These are phyloP conservation scores for Plecotus auritus DNA, from an alignment of 2,113 vertebrate genomes.

Conservation along the genomic window DNA sequence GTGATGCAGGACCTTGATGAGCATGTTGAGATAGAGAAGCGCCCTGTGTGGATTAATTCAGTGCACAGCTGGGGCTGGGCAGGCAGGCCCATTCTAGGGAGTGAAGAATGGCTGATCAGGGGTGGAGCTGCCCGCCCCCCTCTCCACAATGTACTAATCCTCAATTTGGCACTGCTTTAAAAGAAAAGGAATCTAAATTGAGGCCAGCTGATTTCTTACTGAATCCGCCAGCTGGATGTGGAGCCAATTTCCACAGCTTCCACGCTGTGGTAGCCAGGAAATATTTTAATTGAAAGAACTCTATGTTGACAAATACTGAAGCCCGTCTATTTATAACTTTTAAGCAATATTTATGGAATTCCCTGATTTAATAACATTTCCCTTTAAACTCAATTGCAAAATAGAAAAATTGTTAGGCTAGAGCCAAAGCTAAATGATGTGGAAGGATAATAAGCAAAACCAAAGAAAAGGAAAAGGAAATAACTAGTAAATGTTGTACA, in stretches of 20 bases:
- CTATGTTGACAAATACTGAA: constrained; percentile 77
- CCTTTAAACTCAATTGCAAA: constrained; percentile 64
- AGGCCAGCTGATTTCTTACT: constrained; percentile 78
- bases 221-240: constrained; percentile 78
- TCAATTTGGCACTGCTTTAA: constrained; percentile 78
- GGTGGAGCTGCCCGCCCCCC: constrained; percentile 74
- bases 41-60: constrained; percentile 73
- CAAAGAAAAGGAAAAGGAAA: constrained; percentile 26
- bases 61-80: constrained; percentile 72
- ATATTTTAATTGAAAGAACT: constrained; percentile 80
- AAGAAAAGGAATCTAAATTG: constrained; percentile 79
- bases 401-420: constrained; percentile 52
- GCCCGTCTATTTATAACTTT: constrained; percentile 78
- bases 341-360: constrained; percentile 77
- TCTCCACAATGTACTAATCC: constrained; percentile 78
- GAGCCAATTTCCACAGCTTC: constrained; percentile 77
- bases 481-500: neutral
- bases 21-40: constrained; percentile 59
- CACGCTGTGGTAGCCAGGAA: constrained; percentile 77
- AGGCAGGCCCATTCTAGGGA: constrained; percentile 64
- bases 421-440: constrained; percentile 59
- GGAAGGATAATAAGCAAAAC: constrained; percentile 55
- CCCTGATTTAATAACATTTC: constrained; percentile 76
- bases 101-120: constrained; percentile 72
- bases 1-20: constrained; percentile 50